Evolutionary conservation across 2,797 vertebrate species (phyloP).

Genomic region (Tachyglossus aculeatus): DNA sequence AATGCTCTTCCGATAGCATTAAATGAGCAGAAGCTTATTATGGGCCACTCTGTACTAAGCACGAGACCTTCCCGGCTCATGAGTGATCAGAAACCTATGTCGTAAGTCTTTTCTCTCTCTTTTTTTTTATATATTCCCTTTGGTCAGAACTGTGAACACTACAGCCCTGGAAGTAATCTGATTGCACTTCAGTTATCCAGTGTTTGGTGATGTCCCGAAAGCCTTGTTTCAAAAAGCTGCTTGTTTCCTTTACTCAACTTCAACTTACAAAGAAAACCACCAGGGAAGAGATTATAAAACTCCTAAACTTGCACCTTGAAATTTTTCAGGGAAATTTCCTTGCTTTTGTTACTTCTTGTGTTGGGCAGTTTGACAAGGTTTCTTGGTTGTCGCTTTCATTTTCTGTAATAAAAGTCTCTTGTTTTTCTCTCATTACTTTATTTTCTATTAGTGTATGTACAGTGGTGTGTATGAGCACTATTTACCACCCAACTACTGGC

Average conservation of each 20-base stretch:
- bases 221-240: slow-evolving; percentile 69
- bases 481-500: neutral
- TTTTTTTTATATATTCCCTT: slow-evolving; percentile 60
- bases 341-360: slow-evolving; percentile 50
- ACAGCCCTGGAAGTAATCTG: slow-evolving; percentile 52
- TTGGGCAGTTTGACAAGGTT: slow-evolving; percentile 41
- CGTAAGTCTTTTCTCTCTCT: slow-evolving; percentile 22
- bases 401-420: slow-evolving; percentile 25
- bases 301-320: slow-evolving; percentile 70
- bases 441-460: slow-evolving; percentile 8
- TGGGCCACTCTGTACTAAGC: no score
- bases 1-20: no score
- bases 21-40: no score
- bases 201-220: slow-evolving; percentile 76
- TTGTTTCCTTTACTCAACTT: slow-evolving; percentile 61
- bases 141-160: slow-evolving; percentile 70
- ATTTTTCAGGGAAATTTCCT: slow-evolving; percentile 78
- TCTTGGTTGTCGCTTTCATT: slow-evolving; percentile 37
- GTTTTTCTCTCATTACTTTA: slow-evolving; percentile 18
- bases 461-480: neutral
- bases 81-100: neutral
- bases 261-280: slow-evolving; percentile 36
- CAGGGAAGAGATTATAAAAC: slow-evolving; percentile 53
- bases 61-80: no score
- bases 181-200: slow-evolving; percentile 78